A percentile compares a stretch with the other conserved stretches of the same genome.
Conservation (phyloP, 2,888 invertebrate species). For the Andricus quercusramuli region DNA sequence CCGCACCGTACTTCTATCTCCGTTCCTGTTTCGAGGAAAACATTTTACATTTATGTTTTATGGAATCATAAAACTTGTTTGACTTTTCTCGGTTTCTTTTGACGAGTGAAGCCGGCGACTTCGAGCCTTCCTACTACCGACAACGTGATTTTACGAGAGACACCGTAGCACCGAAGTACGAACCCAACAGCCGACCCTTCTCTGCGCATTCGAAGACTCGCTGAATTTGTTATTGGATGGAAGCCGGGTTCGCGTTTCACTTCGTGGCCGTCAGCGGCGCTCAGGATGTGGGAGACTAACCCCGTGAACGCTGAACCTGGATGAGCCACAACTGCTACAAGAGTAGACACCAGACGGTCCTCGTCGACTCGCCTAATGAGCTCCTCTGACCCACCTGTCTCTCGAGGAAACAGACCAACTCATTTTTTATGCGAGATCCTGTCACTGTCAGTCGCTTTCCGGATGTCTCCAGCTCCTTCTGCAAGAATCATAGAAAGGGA, state of each 20-base stretch:
- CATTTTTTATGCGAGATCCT: slow-evolving; percentile 2
- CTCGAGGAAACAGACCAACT: slow-evolving; percentile 4
- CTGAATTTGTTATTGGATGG: slow-evolving; percentile 42
- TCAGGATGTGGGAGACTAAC: slow-evolving; percentile 37
- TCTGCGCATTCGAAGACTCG: slow-evolving; percentile 21
- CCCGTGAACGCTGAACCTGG: background rate
- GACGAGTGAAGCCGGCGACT: background rate
- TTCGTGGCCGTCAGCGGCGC: slow-evolving; percentile 51
- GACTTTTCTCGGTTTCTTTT: slow-evolving; percentile 3
- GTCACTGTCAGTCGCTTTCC: slow-evolving; percentile 20
- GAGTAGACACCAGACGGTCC: slow-evolving; percentile 29
- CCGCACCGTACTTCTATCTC: background rate
- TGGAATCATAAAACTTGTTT: background rate
- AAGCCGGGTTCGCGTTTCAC: slow-evolving; percentile 46
- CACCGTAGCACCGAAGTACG: background rate
- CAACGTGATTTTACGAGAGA: slow-evolving; percentile 6
- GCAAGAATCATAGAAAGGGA: background rate
- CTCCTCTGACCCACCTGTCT: slow-evolving; percentile 14
- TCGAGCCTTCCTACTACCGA: background rate
- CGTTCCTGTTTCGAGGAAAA: background rate
- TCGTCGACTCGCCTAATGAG: background rate
- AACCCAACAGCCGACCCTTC: slow-evolving; percentile 13
- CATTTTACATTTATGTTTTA: background rate
- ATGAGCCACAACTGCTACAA: background rate
- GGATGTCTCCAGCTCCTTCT: slow-evolving; percentile 14